Base-by-base conservation (phyloP, 1,140 invertebrate genomes). In the Steinernema feltiae region DNA sequence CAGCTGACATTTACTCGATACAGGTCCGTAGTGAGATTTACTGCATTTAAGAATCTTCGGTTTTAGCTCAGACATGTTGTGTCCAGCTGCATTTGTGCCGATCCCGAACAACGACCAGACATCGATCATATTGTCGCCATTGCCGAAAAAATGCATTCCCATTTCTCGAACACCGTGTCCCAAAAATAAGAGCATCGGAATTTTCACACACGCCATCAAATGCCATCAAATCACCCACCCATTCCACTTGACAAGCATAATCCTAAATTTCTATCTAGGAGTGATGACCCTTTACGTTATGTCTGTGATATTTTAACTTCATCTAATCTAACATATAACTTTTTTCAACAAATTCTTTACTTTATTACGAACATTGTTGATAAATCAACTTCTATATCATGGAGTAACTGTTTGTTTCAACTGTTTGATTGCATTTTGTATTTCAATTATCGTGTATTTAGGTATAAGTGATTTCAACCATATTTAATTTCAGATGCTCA, bases 1-100 rank as follows among this genome's bases (percentile, higher is more conserved):
- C 91, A 32, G 87, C 89, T 32, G 89, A 90, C 79, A 87, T 89
- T 35, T 91, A 91, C 83, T 91, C 90, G 21, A 83, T 88, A 73
- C 88, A 91, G 86, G 90, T 91, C 75, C 27, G 29, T 32, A 77
- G 29, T 18, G 41, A 46, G n/a, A n/a, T n/a, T n/a, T 27, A 35
- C 30, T 77, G 27, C 30, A 77, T 12, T n/a, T 63, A 31, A 31
- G 24, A n/a, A 15, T 72, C 72, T 80, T 81, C 75, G 75, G 35
- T 86, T 87, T 71, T 84, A 91, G 90, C 81, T 91, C 71, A 82
- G 89, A 63, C 86, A 87, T 69, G 82, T 91, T 41, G 89, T 91
- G 1, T 88, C 86, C 30, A 85, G 86, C 31, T 91, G 90, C 83
- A 90, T 91, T 53, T 89, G 89, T 80, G 87, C 89, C 1, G 88